Base-by-base conservation (phyloP, 2,888 invertebrate species). In the Lasioglossum morio region DNA sequence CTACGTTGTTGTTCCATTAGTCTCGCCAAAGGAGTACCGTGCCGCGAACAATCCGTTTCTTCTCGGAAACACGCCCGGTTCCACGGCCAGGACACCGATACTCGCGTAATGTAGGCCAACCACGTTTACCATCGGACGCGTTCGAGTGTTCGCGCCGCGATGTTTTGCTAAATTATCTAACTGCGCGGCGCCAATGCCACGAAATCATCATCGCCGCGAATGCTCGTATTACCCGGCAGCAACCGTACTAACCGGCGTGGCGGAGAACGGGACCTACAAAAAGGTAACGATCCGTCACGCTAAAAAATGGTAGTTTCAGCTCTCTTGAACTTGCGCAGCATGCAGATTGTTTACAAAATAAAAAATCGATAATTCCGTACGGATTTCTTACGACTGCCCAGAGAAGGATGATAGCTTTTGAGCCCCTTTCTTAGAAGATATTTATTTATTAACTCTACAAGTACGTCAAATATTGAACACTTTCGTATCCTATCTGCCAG, bases 1-100 rank as follows among this genome's bases (percentile, higher is more conserved):
- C 75, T 66, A 19, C 76, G 78, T 82, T 63, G 85, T 79, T 85
- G 78, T 75, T 77, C 84, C 88, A 88, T 88, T 86, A 87, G 82
- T 77, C 81, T 80, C 82, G 82, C 77, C 76, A 46, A 79, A 86
- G 77, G 80, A 77, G 82, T 74, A 82, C 53, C 57, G 76, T 53
- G 74, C 60, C 74, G 27, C 40, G 80, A 48, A 70, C 81, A 77
- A 83, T 82, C 78, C 80, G 84, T 30, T 85, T 70, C 80, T 83
- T 82, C 87, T 72, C 14, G 81, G 84, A 85, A 89, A 30, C 80
- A 48, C 2, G 43, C 53, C 79, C 72, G 72, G 34, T n/a, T 70
- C 37, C 69, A 63, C 63, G 63, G 63, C 63, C 63, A 19, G 63
- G 63, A 37, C 27, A 46, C 69, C 84, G 77, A 84, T 82, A 60